Evolutionary conservation across 2,888 invertebrate species (phyloP), one percentile per base, ranked within the genome.

Genomic region (Sipha maydis): DNA sequence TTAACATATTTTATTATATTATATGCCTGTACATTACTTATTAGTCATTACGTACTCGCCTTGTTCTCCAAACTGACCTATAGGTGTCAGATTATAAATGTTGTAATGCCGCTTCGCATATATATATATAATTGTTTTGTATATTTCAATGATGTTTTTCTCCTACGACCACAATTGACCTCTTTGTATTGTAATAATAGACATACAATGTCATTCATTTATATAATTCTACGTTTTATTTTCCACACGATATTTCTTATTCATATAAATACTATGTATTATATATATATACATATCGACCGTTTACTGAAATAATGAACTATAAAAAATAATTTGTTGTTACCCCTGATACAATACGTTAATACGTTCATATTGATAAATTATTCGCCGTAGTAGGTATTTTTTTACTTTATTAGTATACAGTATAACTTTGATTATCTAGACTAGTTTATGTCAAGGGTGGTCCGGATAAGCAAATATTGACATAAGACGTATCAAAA

Each of bases 41-140:
- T 31, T 71, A 54, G 1, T 80, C 28, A 85, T 77, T 85, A 54
- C 17, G 61, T 67, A 84, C 76, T 69, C 67, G 11, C 38, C 67
- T 48, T 21, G 48, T 61, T 61, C 31, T 71, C 25, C 25, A 69
- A 78, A 78, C 54, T 85, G 69, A 85, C 77, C 76, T 78, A 34
- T 34, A 2, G 77, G 31, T 67, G 41, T 78, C 78, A 48, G 11
- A 38, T 31, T 61, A n/a, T 73, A 34, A 11, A 34, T 69, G 11
- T 48, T 14, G 38, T 31, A n/a, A 75, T 25, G 14, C 4, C 34
- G 56, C 25, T 14, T 3, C n/a, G 21, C 2, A n/a, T 28, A 67
- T n/a, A 31, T 19, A 54, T 28, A 28, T 56, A 14, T 19, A 56
- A 61, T 61, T 11, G 48, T 61, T 79, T 79, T 61, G 56, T 56